Percentiles rank a stretch among this genome's conserved stretches.
Conservation (phyloP, 2,113 vertebrate species). For the Tichodroma muraria region DNA sequence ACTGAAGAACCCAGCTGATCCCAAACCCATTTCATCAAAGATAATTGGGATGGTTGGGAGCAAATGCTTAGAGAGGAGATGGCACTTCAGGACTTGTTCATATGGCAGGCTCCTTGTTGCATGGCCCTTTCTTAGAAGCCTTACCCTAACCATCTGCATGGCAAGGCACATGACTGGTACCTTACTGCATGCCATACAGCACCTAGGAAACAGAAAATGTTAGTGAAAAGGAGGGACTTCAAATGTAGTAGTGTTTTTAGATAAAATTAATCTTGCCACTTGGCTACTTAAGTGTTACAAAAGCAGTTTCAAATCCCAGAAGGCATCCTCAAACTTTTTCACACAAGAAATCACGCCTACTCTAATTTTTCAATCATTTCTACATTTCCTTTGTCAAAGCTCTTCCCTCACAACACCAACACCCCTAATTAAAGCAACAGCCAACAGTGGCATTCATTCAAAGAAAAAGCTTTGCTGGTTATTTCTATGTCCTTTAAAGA, state of each 20-base stretch:
- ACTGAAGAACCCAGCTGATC: background rate
- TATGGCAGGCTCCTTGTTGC: background rate
- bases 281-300: background rate
- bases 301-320: background rate
- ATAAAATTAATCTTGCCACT: background rate
- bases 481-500: background rate
- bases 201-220: background rate
- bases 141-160: background rate
- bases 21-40: background rate
- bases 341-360: background rate
- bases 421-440: background rate
- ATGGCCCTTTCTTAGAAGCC: background rate
- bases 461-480: background rate
- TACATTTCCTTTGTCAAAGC: background rate
- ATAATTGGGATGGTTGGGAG: background rate
- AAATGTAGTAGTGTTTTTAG: background rate
- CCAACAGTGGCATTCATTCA: background rate
- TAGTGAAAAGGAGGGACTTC: background rate
- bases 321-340: background rate
- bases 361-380: background rate
- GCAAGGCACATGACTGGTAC: fast-evolving
- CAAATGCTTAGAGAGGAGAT: background rate
- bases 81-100: background rate
- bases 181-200: background rate
- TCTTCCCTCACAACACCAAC: background rate